These are phyloP conservation scores for Percopsis omiscomaycus DNA, from an alignment of 2,797 vertebrate genomes.

Conservation along the genomic window DNA sequence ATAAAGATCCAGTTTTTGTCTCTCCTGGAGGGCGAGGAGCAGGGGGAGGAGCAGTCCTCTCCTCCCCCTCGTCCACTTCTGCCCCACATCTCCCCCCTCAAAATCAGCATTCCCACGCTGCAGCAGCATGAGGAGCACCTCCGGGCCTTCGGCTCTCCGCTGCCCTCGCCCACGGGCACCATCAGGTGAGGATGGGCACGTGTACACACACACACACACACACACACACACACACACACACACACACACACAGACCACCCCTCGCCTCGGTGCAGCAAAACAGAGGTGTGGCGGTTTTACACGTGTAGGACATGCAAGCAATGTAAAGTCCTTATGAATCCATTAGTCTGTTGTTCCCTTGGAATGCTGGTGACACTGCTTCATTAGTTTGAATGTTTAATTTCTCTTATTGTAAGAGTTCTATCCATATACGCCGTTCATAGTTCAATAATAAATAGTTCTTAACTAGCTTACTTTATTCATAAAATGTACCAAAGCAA, in stretches of 20 bases:
- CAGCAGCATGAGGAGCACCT: slow-evolving; percentile 88
- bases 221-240: not conserved
- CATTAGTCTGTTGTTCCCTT: no score
- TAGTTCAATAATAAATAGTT: no score
- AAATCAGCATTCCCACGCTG: slow-evolving; percentile 92
- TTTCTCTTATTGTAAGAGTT: no score
- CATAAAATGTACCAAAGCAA: no score
- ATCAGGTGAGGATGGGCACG: slow-evolving; percentile 82
- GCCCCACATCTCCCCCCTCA: slow-evolving; percentile 95
- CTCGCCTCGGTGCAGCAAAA: not conserved
- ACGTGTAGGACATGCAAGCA: no score
- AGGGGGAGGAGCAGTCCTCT: slow-evolving; percentile 79
- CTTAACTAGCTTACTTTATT: no score
- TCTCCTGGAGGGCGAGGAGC: slow-evolving; percentile 83
- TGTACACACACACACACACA: slow-evolving; percentile 1
- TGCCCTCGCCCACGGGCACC: slow-evolving; percentile 95
- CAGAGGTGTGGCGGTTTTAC: not conserved
- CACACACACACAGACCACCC: not conserved
- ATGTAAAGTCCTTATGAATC: no score
- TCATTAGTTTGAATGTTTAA: no score
- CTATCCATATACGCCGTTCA: no score
- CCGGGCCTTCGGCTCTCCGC: slow-evolving; percentile 86
- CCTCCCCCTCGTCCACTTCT: slow-evolving; percentile 85
- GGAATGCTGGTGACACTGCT: no score
- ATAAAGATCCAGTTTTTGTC: slow-evolving; percentile 97